Evolutionary conservation across 2,113 vertebrate species (phyloP).

Genomic region (Pangasianodon gigas): DNA sequence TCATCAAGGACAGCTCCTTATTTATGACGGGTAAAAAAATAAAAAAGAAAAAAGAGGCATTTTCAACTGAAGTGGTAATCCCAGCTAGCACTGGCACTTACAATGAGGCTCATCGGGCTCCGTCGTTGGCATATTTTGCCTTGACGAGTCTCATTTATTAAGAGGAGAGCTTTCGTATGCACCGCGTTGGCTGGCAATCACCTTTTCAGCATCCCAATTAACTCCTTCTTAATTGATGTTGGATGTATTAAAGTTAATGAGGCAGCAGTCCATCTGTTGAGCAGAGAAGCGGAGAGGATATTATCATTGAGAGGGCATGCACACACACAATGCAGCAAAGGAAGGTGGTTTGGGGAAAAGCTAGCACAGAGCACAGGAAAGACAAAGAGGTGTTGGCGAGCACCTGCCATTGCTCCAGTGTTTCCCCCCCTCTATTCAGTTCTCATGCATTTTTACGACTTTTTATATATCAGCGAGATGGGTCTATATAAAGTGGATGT

Average conservation of each 20-base stretch:
- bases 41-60: neutral
- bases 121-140: conserved; percentile 48
- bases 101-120: conserved; percentile 24
- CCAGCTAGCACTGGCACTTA: neutral
- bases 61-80: conserved; percentile 10
- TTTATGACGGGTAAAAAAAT: conserved; percentile 19
- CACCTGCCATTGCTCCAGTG: conserved; percentile 30
- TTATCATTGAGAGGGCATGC: conserved; percentile 57
- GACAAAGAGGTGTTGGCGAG: conserved; percentile 49
- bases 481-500: conserved; percentile 62
- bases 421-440: conserved; percentile 53
- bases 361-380: conserved; percentile 15
- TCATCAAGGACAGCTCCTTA: conserved; percentile 49
- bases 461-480: conserved; percentile 70
- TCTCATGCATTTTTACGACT: conserved; percentile 66
- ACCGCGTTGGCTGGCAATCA: conserved; percentile 61
- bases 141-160: conserved; percentile 64
- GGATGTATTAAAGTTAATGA: conserved; percentile 77
- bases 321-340: conserved; percentile 54
- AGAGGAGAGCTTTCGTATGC: conserved; percentile 59
- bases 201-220: conserved; percentile 72
- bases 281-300: conserved; percentile 55
- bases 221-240: conserved; percentile 73
- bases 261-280: conserved; percentile 74
- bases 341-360: conserved; percentile 47